Base-by-base conservation (phyloP, 2,797 vertebrate species). In the Melopsittacus undulatus region DNA sequence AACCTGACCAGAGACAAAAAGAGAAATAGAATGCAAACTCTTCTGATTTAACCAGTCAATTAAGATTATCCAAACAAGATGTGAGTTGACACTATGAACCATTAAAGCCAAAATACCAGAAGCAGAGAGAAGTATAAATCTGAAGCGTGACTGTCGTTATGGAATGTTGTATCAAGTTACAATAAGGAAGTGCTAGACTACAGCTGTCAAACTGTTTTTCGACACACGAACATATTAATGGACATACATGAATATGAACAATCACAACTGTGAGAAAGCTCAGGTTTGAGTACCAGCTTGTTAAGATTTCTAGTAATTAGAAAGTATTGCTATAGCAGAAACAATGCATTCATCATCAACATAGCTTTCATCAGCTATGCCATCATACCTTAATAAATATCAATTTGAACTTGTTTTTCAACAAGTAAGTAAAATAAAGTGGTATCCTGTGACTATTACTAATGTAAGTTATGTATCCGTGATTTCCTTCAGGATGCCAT, bases 111-210 rank as follows among this genome's bases (percentile, higher is more conserved):
- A 84, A 96, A 92, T 74, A 67, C 48, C 90, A 95, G 87, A 26
- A 88, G 91, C 52, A 90, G 80, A 95, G 81, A 4, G 22, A 36
- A 66, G 57, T 36, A 95, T 80, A 92, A 95, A 84, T 77, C 75
- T 32, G 66, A 96, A 85, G 79, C 24, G 2, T 92, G 92, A 90
- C 87, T 95, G 72, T 73, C 93, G 83, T 84, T 66, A 1, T 26
- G 90, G 92, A 94, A 97, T 80, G 90, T 23, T 74, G 8, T 72
- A 92, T 85, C 92, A 45, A 62, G 64, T 90, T 94, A 87, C n/a
- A 88, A 95, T 97, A 96, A 95, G 95, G 85, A 97, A 94, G 92
- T 95, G 92, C 80, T 46, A 95, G 94, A 90, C 94, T 90, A 79
- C 88, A 95, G 90, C 92, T 96, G 96, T 97, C 95, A 97, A 81